phyloP scores from a whole-genome alignment of 2,888 invertebrate species.

The Pseudolycoriella hygida region DNA sequence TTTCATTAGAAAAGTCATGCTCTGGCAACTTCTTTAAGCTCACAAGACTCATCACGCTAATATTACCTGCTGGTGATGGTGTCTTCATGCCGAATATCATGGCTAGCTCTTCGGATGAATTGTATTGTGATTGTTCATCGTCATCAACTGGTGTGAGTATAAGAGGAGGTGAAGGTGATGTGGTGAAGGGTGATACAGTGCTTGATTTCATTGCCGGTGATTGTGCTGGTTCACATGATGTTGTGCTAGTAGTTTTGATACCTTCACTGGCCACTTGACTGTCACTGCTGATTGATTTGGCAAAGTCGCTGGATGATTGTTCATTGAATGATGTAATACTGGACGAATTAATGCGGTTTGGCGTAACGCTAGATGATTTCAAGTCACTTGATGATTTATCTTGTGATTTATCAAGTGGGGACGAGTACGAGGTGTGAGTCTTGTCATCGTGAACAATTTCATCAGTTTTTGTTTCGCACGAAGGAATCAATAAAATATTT shows the following conservation, averaged over 20 bases:
- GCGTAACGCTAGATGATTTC: constrained; percentile 25
- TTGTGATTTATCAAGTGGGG: not conserved
- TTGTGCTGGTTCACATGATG: constrained; percentile 23
- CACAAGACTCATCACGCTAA: not conserved
- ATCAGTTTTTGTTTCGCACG: not conserved
- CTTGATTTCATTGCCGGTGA: constrained; percentile 3
- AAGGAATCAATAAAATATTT: not conserved
- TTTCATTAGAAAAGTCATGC: constrained; percentile 11
- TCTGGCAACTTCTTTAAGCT: constrained; percentile 17
- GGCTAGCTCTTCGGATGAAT: constrained; percentile 44
- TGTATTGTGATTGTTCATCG: constrained; percentile 35
- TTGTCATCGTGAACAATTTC: not conserved
- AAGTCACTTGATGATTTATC: constrained; percentile 23
- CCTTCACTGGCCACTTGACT: constrained; percentile 23
- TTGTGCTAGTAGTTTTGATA: constrained; percentile 29
- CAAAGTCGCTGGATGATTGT: constrained; percentile 28
- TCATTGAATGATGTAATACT: constrained; percentile 29
- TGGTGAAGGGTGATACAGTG: constrained; percentile 8
- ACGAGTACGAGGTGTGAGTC: not conserved
- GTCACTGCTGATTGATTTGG: constrained; percentile 28
- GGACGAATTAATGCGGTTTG: constrained; percentile 23
- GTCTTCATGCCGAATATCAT: constrained; percentile 35
- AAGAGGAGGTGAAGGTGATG: constrained; percentile 19
- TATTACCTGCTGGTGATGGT: constrained; percentile 11
- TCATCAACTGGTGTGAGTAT: constrained; percentile 20